Percentiles rank a stretch among this genome's conserved stretches.
Conservation (phyloP, 2,113 vertebrate species). For the Baryphthengus martii region DNA sequence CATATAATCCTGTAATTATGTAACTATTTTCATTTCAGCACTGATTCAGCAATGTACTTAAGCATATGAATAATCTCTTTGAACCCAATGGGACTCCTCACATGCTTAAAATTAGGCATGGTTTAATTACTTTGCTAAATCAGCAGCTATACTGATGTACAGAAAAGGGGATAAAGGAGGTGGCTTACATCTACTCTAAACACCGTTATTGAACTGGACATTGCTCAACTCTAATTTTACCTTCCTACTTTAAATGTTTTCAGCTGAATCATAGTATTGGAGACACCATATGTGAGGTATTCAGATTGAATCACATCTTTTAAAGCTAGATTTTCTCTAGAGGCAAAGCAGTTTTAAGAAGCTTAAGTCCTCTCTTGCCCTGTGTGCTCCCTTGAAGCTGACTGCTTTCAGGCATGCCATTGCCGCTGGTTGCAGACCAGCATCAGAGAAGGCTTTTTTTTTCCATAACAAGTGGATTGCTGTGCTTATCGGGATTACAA, state of each 20-base stretch:
- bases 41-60: conserved; percentile 45
- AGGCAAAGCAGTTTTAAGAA: background rate
- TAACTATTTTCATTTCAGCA: conserved; percentile 50
- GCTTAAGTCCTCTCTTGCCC: background rate
- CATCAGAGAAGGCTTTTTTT: background rate
- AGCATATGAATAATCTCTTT: conserved; percentile 5
- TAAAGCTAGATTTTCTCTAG: background rate
- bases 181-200: background rate
- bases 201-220: background rate
- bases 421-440: background rate
- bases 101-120: conserved; percentile 30
- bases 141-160: background rate
- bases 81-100: conserved; percentile 13
- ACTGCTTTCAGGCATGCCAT: background rate
- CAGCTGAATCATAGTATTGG: background rate
- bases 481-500: background rate
- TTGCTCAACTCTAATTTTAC: background rate
- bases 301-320: background rate
- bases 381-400: background rate
- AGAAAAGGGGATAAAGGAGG: background rate
- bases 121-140: conserved; percentile 15
- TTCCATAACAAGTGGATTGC: background rate
- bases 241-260: background rate
- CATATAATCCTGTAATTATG: conserved; percentile 41
- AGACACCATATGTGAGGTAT: background rate